Base-by-base conservation (phyloP, 2,888 invertebrate genomes). In the Fabriciana adippe region DNA sequence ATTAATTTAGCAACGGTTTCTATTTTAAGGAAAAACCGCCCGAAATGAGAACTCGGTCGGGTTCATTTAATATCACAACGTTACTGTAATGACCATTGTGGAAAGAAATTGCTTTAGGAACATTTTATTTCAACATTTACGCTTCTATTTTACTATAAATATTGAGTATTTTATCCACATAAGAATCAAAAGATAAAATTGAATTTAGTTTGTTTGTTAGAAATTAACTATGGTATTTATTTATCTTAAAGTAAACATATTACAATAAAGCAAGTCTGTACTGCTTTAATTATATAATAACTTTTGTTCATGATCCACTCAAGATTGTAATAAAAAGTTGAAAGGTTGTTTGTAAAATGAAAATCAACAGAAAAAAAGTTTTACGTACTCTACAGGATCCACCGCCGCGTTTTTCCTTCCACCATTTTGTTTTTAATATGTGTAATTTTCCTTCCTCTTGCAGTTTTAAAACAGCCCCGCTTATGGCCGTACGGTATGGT, bases 371-470 rank as follows among this genome's bases (percentile, higher is more conserved):
- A 62, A 59, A 64, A 59, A 68, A 59, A 69, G 21, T 21, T 45
- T 50, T 73, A 87, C 94, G 94, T 91, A 96, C 96, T 83, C 96
- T 94, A 84, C 97, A 97, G 67, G 96, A 95, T 59, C 97, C 97
- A 26, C 97, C 98, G 21, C 97, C 98, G 45, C 97, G 94, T 90
- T 96, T 97, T 88, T 97, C 97, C 84, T 97, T 97, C 99, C 99
- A 99, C 99, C 99, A 99, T 84, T 97, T 96, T 45, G 98, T 97
- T 93, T 99, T 99, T 79, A 99, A 93, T 83, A 96, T 96, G 83
- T 97, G 98, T 72, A 99, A 93, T 88, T 96, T 96, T 55, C 99
- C 99, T 85, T 97, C 97, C 89, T 99, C 99, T 93, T 99, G 99
- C 51, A 99, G 94, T 89, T 97, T 97, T 62, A 99, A 92, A 76